phyloP scores from a whole-genome alignment of 2,113 vertebrate species.

The Octodon degus region DNA sequence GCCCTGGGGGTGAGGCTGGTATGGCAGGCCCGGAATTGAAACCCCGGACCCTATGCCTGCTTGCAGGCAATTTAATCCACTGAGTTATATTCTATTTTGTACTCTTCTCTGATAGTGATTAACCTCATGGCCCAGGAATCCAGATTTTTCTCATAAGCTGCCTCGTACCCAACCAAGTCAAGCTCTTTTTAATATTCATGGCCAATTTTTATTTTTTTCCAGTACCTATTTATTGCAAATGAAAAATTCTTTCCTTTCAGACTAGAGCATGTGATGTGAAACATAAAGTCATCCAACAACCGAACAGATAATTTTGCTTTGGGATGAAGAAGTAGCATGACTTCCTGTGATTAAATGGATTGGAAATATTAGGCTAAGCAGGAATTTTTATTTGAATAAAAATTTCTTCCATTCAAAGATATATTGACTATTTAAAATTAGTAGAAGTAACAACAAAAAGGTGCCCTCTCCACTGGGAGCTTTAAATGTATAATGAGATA shows the following conservation, averaged over 20 bases:
- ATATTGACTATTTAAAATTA: neutral
- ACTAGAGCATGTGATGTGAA: neutral
- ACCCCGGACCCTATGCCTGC: no score
- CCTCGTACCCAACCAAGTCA: neutral
- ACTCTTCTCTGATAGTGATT: neutral
- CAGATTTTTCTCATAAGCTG: neutral
- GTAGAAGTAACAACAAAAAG: neutral
- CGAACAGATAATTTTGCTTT: conserved; percentile 27
- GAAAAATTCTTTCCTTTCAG: conserved; percentile 47
- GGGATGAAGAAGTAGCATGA: neutral
- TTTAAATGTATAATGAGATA: neutral
- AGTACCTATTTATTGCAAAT: neutral
- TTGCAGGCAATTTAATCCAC: no score
- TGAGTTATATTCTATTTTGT: neutral
- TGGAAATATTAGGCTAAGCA: neutral
- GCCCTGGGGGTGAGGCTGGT: no score
- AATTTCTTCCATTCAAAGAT: neutral
- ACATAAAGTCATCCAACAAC: conserved; percentile 18
- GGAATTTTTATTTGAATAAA: neutral
- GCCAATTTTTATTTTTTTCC: neutral
- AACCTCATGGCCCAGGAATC: conserved; percentile 14
- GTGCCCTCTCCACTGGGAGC: neutral
- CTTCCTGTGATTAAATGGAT: neutral
- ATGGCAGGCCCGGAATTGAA: no score
- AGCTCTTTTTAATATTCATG: conserved; percentile 31